These are phyloP conservation scores for Channa striata DNA, from an alignment of 2,797 vertebrate species.

Conservation along the genomic window DNA sequence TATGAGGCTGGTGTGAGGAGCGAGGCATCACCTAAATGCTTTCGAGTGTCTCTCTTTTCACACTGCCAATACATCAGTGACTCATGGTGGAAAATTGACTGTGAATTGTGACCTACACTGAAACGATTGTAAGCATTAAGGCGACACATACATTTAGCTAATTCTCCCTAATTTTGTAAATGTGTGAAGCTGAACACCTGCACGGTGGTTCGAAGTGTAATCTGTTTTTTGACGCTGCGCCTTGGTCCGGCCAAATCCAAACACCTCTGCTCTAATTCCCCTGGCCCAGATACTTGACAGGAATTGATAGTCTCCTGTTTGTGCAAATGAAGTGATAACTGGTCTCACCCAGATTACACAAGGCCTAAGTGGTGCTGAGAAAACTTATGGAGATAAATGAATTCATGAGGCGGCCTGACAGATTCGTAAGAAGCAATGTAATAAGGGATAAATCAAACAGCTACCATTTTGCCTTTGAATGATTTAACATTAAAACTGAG, in stretches of 20 bases:
- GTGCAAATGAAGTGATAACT: conserved; percentile 85
- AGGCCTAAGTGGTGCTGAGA: conserved; percentile 80
- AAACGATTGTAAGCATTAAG: conserved; percentile 60
- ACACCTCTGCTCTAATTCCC: conserved; percentile 76
- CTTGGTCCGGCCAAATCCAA: conserved; percentile 63
- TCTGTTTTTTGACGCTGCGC: conserved; percentile 49
- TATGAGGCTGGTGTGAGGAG: conserved; percentile 91
- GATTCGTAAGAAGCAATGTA: conserved; percentile 80
- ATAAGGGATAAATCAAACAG: conserved; percentile 82
- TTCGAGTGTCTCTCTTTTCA: conserved; percentile 71
- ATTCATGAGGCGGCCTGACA: conserved; percentile 80
- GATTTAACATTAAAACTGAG: conserved; percentile 78
- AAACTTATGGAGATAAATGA: conserved; percentile 86
- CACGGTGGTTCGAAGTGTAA: conserved; percentile 44
- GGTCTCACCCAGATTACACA: conserved; percentile 83
- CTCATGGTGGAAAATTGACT: conserved; percentile 72
- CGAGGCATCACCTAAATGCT: conserved; percentile 85
- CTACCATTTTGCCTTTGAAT: conserved; percentile 75
- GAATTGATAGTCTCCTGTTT: conserved; percentile 79
- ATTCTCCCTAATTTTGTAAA: conserved; percentile 63
- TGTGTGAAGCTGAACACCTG: conserved; percentile 66
- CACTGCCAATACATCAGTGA: conserved; percentile 70
- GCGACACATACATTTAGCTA: conserved; percentile 59
- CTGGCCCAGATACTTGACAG: conserved; percentile 70
- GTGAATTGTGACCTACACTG: conserved; percentile 61